Percentiles rank a stretch among this genome's conserved stretches.
Conservation (phyloP, 2,113 vertebrate species). For the Accipiter cooperii region DNA sequence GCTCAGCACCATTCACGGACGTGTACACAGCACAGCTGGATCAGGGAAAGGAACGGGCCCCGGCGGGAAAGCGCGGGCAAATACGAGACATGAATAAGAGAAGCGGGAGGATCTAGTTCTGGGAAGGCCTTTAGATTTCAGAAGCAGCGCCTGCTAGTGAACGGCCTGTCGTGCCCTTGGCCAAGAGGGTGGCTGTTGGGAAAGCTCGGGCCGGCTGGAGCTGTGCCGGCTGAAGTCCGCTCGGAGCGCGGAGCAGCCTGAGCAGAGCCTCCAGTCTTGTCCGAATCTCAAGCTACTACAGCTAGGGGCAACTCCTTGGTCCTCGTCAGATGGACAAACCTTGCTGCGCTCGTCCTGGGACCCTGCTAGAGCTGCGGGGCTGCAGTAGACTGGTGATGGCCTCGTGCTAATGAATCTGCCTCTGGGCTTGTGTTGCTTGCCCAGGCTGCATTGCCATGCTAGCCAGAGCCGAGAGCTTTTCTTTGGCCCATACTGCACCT, state of each 20-base stretch:
- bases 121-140: neutral
- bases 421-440: accelerated
- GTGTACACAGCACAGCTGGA: neutral
- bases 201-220: neutral
- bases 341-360: neutral
- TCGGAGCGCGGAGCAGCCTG: neutral
- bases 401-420: neutral
- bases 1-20: neutral
- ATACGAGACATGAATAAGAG: neutral
- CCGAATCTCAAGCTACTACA: neutral
- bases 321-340: neutral
- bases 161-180: neutral
- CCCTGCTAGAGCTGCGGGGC: neutral
- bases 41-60: neutral
- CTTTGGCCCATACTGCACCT: neutral
- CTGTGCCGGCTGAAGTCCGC: too few species aligned
- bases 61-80: neutral
- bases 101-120: neutral
- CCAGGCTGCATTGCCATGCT: neutral
- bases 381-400: neutral
- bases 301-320: accelerated
- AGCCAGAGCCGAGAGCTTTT: neutral
- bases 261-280: neutral
- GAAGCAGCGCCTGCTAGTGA: neutral
- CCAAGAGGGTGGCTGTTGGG: neutral